These are phyloP conservation scores for Lepus europaeus DNA, from an alignment of 2,113 vertebrate species.

Conservation along the genomic window DNA sequence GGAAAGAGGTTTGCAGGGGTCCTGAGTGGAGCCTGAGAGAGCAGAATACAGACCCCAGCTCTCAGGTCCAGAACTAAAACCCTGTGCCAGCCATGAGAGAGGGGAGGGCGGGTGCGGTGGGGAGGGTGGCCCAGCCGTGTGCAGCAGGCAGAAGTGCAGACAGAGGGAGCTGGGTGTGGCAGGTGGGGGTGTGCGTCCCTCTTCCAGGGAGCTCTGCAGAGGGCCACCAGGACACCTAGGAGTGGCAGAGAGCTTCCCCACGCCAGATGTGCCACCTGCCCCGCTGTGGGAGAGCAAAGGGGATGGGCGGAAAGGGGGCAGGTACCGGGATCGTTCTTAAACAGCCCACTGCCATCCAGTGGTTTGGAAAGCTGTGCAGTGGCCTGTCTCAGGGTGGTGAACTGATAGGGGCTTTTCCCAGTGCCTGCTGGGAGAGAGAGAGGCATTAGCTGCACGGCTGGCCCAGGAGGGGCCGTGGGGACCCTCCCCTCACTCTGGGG, in stretches of 20 bases:
- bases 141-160: background rate
- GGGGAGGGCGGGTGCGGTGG: background rate
- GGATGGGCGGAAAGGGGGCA: background rate
- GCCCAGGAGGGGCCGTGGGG: background rate
- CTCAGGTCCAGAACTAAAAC: constrained; percentile 41
- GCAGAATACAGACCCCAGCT: background rate
- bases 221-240: constrained; percentile 47
- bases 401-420: constrained; percentile 89
- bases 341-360: constrained; percentile 87
- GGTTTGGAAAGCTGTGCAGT: constrained; percentile 89
- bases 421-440: constrained; percentile 88
- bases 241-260: constrained; percentile 49
- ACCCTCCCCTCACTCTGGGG: background rate
- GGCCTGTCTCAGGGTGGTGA: constrained; percentile 89
- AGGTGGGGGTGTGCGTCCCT: background rate
- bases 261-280: constrained; percentile 2
- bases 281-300: background rate
- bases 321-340: constrained; percentile 88
- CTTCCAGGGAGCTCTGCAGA: constrained; percentile 30
- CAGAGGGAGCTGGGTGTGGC: background rate
- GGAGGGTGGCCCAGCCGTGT: background rate
- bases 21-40: background rate
- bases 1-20: background rate
- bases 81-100: background rate
- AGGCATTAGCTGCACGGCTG: constrained; percentile 65